A percentile compares a stretch with the other conserved stretches of the same genome.
Conservation (phyloP, 2,797 vertebrate species). For the Mormyrops boulengeri region DNA sequence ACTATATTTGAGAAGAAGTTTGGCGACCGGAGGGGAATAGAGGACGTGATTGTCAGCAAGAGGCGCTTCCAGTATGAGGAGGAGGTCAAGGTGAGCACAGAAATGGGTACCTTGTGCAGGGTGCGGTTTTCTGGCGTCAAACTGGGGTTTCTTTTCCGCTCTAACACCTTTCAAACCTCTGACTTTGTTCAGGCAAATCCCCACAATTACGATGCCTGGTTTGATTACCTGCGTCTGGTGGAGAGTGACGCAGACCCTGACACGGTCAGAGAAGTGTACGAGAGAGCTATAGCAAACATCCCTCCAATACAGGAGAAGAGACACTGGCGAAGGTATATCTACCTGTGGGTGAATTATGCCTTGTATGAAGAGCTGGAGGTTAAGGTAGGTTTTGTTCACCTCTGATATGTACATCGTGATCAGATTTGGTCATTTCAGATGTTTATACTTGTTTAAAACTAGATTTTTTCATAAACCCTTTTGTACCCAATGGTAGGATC, state of each 20-base stretch:
- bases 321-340: slow-evolving; percentile 96
- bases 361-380: slow-evolving; percentile 94
- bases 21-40: slow-evolving; percentile 89
- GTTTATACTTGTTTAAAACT: not conserved
- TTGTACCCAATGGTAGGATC: slow-evolving; percentile 61
- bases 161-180: not conserved
- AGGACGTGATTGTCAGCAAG: slow-evolving; percentile 96
- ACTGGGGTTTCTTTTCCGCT: not conserved
- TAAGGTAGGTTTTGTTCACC: slow-evolving; percentile 62
- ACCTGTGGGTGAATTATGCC: slow-evolving; percentile 94
- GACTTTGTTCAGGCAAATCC: slow-evolving; percentile 73
- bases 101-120: not conserved
- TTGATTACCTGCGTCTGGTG: slow-evolving; percentile 90
- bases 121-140: not conserved
- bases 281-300: slow-evolving; percentile 87
- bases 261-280: slow-evolving; percentile 85
- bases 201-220: slow-evolving; percentile 97
- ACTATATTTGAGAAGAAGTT: slow-evolving; percentile 98
- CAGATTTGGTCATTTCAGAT: not conserved
- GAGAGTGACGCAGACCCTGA: slow-evolving; percentile 84
- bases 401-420: not conserved
- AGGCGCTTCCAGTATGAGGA: slow-evolving; percentile 95
- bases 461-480: not conserved
- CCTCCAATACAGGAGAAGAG: slow-evolving; percentile 92
- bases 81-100: slow-evolving; percentile 80